Evolutionary conservation across 2,797 vertebrate genomes (phyloP).

Genomic region (Enteromius anoplus): DNA sequence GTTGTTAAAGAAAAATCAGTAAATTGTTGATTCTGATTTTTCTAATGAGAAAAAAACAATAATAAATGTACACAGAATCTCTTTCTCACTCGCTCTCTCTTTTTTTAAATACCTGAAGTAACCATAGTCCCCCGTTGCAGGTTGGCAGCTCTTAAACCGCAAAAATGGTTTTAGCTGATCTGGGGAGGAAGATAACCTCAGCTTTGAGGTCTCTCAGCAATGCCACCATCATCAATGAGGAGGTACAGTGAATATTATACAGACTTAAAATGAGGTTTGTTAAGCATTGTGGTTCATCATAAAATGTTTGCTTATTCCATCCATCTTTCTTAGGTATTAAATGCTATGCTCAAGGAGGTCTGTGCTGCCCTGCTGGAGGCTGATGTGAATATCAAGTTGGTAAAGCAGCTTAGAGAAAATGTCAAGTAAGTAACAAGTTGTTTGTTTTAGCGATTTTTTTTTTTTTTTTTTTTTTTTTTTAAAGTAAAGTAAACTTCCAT

Average conservation of each 20-base stretch:
- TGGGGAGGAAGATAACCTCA: slow-evolving; percentile 97
- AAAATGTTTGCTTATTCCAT: neutral
- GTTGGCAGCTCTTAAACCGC: slow-evolving; percentile 59
- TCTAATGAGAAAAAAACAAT: neutral
- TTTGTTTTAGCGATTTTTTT: no score
- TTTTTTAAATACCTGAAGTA: neutral
- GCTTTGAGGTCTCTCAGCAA: slow-evolving; percentile 97
- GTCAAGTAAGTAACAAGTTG: slow-evolving; percentile 88
- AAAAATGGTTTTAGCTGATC: slow-evolving; percentile 96
- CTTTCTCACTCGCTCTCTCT: neutral
- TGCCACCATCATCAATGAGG: slow-evolving; percentile 98
- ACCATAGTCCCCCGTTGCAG: slow-evolving; percentile 40
- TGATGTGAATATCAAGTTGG: slow-evolving; percentile 97
- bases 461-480: neutral
- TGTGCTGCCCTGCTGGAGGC: slow-evolving; percentile 96
- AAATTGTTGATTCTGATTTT: neutral
- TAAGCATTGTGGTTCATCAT: neutral
- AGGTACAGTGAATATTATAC: slow-evolving; percentile 74
- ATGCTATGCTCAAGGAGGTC: slow-evolving; percentile 98
- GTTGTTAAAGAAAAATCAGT: neutral
- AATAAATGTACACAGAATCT: neutral
- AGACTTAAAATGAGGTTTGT: neutral
- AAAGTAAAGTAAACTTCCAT: no score
- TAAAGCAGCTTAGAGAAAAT: slow-evolving; percentile 97
- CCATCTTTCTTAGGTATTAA: slow-evolving; percentile 83